Evolutionary conservation across 2,888 invertebrate species (phyloP).

Genomic region (Trissolcus brochymenae): DNA sequence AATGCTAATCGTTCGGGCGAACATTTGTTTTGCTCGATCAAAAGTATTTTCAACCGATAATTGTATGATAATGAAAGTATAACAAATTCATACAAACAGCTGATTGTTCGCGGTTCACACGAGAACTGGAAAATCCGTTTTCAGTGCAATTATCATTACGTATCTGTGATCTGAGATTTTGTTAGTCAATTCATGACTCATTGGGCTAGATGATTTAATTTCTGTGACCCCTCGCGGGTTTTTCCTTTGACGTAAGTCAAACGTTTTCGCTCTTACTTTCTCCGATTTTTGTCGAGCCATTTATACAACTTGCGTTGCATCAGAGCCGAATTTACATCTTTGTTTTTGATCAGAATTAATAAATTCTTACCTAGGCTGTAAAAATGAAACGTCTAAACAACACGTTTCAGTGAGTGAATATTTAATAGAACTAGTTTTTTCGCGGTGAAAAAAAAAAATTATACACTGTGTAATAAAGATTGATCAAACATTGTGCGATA

Average conservation of each 20-base stretch:
- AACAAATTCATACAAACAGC: background rate
- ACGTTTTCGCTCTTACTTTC: slow-evolving; percentile 34
- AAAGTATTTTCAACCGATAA: background rate
- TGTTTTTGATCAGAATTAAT: too few species aligned
- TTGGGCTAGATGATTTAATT: slow-evolving; percentile 6
- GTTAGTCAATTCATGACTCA: slow-evolving; percentile 19
- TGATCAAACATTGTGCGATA: slow-evolving; percentile 32
- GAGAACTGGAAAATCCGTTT: background rate
- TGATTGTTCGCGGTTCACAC: slow-evolving; percentile 5
- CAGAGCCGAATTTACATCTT: background rate
- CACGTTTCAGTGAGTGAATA: too few species aligned
- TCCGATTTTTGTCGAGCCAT: slow-evolving; percentile 21
- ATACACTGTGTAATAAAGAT: slow-evolving; percentile 41
- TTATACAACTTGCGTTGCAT: slow-evolving; percentile 14
- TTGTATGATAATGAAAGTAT: background rate
- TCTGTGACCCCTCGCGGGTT: slow-evolving; percentile 33
- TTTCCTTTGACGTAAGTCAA: slow-evolving; percentile 31
- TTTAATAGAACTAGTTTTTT: too few species aligned
- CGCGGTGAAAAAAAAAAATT: background rate
- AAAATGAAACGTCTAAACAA: too few species aligned
- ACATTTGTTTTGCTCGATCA: background rate
- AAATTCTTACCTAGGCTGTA: too few species aligned
- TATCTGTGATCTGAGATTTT: slow-evolving; percentile 7
- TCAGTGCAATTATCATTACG: slow-evolving; percentile 10
- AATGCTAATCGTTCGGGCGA: background rate